Evolutionary conservation across 2,113 vertebrate genomes (phyloP), one percentile per base, ranked within the genome.

Genomic region (Laterallus jamaicensis): DNA sequence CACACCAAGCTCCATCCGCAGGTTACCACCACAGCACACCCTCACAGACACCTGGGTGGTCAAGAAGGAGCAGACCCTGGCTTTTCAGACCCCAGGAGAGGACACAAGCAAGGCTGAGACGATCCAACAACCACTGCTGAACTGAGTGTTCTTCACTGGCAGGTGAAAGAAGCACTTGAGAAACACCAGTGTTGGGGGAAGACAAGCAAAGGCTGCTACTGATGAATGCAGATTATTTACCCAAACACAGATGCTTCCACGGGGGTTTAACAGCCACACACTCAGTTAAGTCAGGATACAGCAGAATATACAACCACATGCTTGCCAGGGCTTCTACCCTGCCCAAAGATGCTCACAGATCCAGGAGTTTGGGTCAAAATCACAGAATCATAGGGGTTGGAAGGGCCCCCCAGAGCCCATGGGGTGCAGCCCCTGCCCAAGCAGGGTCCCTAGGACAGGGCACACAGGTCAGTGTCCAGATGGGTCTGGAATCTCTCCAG

Each of bases 1-100:
- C 12, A 15, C 82, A 19, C 62, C 58, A 4, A 11, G 39, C 11
- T 44, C 6, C 24, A 4, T 3, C 4, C 1, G 11, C 4, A 5
- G 1, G 2, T 16, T 14, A 8, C 2, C 1, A 14, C 0, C 3
- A 8, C 24, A 5, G 1, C 8, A 7, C 39, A 17, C 58, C 54
- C 47, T 21, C 58, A 10, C 25, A 8, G 12, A 29, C 76, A 44
- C 18, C 22, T 25, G 0, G 1, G 9, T 11, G 7, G 14, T 15
- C 15, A 19, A 20, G 6, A 7, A 35, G 12, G 2, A 40, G 63
- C 50, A 58, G 52, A 69, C 6, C 31, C 37, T 4, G 25, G 40
- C 21, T 26, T 32, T 87, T 26, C 19, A 20, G 5, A 19, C 29
- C 58, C 76, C 20, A 39, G 70, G 47, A 64, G 37, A 37, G 50